phyloP scores from a whole-genome alignment of 2,888 invertebrate species.

The Lysandra coridon region DNA sequence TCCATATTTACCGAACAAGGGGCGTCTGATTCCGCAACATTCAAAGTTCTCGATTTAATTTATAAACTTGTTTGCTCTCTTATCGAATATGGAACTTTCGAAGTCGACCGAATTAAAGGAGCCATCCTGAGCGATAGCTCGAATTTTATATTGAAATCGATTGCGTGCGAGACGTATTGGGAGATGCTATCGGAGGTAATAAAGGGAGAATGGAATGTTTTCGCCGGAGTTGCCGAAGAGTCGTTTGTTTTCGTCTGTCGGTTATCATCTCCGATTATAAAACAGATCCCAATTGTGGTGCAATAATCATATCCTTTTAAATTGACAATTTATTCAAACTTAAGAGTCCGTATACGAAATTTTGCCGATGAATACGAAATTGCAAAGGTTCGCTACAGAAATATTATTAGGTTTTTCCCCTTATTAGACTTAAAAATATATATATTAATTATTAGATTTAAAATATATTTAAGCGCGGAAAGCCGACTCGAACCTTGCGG shows the following conservation, averaged over 20 bases:
- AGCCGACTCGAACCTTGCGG: no score
- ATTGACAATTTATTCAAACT: no score
- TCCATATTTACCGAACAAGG: slow-evolving; percentile 65
- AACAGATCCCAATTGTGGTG: neutral
- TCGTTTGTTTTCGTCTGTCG: slow-evolving; percentile 4
- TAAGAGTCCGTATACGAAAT: no score
- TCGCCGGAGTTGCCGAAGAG: neutral
- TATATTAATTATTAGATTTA: no score
- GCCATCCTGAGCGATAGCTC: slow-evolving; percentile 32
- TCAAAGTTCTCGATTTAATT: slow-evolving; percentile 75
- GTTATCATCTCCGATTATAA: neutral
- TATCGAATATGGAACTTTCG: slow-evolving; percentile 53
- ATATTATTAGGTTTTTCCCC: no score
- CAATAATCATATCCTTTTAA: no score
- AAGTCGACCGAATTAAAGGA: slow-evolving; percentile 46
- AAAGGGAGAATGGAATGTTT: slow-evolving; percentile 16
- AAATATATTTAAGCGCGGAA: no score
- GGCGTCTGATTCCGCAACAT: slow-evolving; percentile 63
- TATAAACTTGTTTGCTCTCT: slow-evolving; percentile 73
- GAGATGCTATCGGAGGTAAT: neutral
- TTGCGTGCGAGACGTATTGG: slow-evolving; percentile 27
- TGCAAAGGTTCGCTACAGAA: no score
- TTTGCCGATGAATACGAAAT: no score
- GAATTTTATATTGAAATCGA: slow-evolving; percentile 29
- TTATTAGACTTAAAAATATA: no score